Evolutionary conservation across 2,888 invertebrate species (phyloP).

Genomic region (Gnatocerus cornutus): DNA sequence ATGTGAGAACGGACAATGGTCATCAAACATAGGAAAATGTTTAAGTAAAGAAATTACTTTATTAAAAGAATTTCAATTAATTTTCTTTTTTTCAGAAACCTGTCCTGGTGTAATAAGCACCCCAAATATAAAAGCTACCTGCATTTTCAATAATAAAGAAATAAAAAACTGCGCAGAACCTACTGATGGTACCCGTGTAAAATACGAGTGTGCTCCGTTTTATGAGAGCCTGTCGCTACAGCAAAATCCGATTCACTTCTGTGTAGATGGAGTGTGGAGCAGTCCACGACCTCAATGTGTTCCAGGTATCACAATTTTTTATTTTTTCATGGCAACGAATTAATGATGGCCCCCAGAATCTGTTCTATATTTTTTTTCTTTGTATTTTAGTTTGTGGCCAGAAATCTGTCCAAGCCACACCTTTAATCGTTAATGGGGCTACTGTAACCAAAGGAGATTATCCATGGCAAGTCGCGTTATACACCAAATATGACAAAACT

Average conservation of each 20-base stretch:
- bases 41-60: background rate
- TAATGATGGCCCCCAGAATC: too few relatives aligned
- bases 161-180: conserved; percentile 10
- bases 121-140: conserved; percentile 7
- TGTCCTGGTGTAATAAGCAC: background rate
- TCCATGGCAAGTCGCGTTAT: conserved; percentile 21
- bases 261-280: conserved; percentile 1
- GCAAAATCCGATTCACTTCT: conserved; percentile 1
- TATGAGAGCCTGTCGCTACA: background rate
- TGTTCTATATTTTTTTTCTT: background rate
- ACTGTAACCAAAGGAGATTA: conserved; percentile 10
- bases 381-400: conserved; percentile 20
- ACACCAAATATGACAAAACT: background rate
- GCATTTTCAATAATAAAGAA: conserved; percentile 13
- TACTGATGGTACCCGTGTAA: conserved; percentile 11
- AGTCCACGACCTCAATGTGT: background rate
- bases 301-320: conserved; percentile 10
- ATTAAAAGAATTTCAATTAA: background rate
- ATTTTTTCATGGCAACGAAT: too few relatives aligned
- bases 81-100: conserved; percentile 4
- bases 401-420: conserved; percentile 8
- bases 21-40: conserved; percentile 2
- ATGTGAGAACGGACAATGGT: conserved; percentile 5
- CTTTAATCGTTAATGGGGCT: conserved; percentile 14
- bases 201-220: conserved; percentile 14